Evolutionary conservation across 2,113 vertebrate species (phyloP).

Genomic region (Etia nguti): DNA sequence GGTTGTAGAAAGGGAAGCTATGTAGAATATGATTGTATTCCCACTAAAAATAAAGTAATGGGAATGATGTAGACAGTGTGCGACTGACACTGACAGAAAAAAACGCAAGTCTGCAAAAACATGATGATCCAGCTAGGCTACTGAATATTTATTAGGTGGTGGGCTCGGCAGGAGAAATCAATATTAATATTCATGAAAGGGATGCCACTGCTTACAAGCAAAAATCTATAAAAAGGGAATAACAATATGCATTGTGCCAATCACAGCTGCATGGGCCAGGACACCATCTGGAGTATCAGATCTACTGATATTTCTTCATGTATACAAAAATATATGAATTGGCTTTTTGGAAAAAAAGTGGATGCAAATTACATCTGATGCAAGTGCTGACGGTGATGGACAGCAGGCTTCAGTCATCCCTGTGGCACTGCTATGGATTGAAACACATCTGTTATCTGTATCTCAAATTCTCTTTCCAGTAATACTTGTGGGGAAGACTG

Average conservation of each 20-base stretch:
- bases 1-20: too few relatives aligned
- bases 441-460: background rate
- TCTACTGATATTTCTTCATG: background rate
- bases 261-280: background rate
- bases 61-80: background rate
- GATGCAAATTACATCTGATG: background rate
- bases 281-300: conserved; percentile 34
- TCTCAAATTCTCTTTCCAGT: background rate
- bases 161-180: background rate
- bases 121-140: conserved; percentile 26
- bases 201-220: background rate
- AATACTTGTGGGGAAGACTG: background rate
- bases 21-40: background rate
- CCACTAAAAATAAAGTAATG: background rate
- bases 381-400: background rate
- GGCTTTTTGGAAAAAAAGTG: background rate
- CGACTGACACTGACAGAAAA: background rate
- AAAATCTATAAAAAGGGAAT: background rate
- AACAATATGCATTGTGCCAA: background rate
- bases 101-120: conserved; percentile 9
- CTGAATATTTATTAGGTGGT: conserved; percentile 56
- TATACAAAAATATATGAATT: background rate
- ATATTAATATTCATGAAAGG: conserved; percentile 55
- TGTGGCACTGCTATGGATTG: conserved; percentile 2
- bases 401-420: conserved; percentile 26